phyloP scores from a whole-genome alignment of 2,888 invertebrate genomes.

The Villa cingulata region DNA sequence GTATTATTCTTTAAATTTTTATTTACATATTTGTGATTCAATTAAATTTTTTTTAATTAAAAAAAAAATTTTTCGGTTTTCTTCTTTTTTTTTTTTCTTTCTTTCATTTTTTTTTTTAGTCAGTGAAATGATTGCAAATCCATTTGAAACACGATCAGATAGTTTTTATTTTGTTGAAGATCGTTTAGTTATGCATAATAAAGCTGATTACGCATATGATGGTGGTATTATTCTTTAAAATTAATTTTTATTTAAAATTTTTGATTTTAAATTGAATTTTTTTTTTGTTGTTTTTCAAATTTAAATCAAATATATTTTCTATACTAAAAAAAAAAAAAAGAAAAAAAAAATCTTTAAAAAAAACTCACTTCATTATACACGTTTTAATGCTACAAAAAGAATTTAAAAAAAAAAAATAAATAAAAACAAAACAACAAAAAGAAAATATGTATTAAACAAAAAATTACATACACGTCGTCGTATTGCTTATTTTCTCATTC shows the following conservation, averaged over 20 bases:
- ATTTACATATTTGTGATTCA: no score
- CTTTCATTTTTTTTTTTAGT: conserved; percentile 41
- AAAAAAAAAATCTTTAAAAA: not conserved
- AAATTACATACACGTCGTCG: no score
- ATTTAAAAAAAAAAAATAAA: conserved; percentile 4
- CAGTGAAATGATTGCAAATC: conserved; percentile 89
- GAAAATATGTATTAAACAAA: no score
- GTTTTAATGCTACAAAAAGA: no score
- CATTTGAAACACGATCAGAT: conserved; percentile 95
- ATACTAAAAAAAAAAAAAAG: not conserved
- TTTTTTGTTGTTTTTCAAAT: not conserved
- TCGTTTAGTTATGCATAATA: conserved; percentile 95
- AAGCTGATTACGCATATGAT: conserved; percentile 96
- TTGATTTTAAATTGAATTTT: no score
- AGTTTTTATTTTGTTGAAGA: conserved; percentile 99
- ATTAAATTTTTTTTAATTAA: not conserved
- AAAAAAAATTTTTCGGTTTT: not conserved
- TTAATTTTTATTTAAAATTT: not conserved
- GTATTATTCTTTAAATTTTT: no score
- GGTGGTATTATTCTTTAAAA: conserved; percentile 45
- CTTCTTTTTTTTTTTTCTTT: not conserved
- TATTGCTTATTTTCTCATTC: no score
- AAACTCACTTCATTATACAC: no score
- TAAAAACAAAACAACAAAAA: not conserved
- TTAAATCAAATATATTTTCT: no score